These are phyloP conservation scores for Netelia virgata DNA, from an alignment of 2,888 invertebrate species.

Conservation along the genomic window DNA sequence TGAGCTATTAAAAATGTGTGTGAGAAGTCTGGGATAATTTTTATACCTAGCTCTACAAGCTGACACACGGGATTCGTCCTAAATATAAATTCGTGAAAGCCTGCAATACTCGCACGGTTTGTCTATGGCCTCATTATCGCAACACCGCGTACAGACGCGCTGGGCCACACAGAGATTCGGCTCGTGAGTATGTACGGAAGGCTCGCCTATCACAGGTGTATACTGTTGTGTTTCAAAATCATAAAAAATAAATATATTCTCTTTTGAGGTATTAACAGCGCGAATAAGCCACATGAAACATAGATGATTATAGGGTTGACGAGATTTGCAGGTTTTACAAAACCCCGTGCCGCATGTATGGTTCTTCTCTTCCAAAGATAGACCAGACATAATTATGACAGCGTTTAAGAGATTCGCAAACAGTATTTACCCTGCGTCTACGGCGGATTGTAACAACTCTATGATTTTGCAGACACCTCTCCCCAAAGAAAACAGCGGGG, in stretches of 20 bases:
- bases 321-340: conserved; percentile 21
- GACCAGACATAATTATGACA: background rate
- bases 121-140: background rate
- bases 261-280: conserved; percentile 1
- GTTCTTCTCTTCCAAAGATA: conserved; percentile 17
- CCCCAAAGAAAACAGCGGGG: conserved; percentile 33
- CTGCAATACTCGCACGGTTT: background rate
- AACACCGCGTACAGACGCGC: background rate
- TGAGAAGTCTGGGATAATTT: too few relatives aligned
- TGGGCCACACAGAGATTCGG: conserved; percentile 5
- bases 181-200: background rate
- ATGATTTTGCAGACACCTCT: background rate
- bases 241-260: conserved; percentile 58
- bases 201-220: background rate
- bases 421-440: too few relatives aligned
- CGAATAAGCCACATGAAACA: background rate
- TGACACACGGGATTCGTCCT: conserved; percentile 42
- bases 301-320: conserved; percentile 3
- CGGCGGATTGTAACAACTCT: too few relatives aligned
- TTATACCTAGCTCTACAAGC: conserved; percentile 17
- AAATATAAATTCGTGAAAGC: background rate
- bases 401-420: conserved; percentile 1
- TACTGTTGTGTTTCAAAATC: conserved; percentile 58
- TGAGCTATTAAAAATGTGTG: conserved; percentile 5
- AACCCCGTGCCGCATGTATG: conserved; percentile 7